phyloP scores from a whole-genome alignment of 2,797 vertebrate species.

The Aselliscus stoliczkanus region DNA sequence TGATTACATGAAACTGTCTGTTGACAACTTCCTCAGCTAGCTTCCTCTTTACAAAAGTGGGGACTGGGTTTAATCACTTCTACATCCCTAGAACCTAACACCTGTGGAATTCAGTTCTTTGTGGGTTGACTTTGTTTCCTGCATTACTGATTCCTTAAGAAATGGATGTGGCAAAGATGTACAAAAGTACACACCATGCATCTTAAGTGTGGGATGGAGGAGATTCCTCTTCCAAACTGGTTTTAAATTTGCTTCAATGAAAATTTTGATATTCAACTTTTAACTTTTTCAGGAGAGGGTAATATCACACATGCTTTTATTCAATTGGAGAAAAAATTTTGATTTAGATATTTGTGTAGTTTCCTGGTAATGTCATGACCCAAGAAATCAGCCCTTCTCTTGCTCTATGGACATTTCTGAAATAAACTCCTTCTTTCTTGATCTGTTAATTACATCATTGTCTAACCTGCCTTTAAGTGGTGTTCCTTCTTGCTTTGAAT shows the following conservation, averaged over 20 bases:
- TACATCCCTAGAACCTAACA: neutral
- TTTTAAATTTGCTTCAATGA: constrained; percentile 39
- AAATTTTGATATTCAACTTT: constrained; percentile 1
- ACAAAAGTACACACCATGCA: neutral
- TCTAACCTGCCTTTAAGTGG: constrained; percentile 50
- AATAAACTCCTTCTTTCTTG: constrained; percentile 41
- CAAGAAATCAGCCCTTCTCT: neutral
- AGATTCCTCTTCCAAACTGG: neutral
- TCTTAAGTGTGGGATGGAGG: neutral
- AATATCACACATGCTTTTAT: constrained; percentile 27
- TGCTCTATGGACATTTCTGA: neutral
- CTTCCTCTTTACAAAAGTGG: neutral
- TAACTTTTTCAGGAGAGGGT: neutral
- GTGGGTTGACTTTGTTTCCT: constrained; percentile 21
- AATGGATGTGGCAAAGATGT: neutral
- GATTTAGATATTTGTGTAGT: neutral
- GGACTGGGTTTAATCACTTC: neutral
- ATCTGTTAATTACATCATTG: constrained; percentile 43
- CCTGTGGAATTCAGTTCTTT: neutral
- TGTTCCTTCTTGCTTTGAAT: neutral
- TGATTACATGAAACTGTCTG: neutral
- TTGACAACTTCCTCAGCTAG: neutral
- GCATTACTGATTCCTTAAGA: neutral
- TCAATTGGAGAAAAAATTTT: neutral
- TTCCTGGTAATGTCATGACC: constrained; percentile 19